phyloP scores from a whole-genome alignment of 2,888 invertebrate species.

The Mythimna vitellina region DNA sequence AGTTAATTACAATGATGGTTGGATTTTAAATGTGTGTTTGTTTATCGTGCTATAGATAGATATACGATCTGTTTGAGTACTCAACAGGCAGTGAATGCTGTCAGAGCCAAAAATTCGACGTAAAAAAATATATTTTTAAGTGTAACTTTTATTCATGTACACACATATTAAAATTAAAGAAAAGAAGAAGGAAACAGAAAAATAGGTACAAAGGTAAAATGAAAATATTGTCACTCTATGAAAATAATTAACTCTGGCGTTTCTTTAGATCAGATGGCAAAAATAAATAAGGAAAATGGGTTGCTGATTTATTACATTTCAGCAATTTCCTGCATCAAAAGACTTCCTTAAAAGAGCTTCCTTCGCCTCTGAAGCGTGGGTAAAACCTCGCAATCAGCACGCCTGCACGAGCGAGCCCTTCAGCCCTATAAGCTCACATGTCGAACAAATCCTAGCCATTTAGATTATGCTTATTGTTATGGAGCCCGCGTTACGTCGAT shows the following conservation, averaged over 20 bases:
- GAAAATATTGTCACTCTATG: constrained; percentile 5
- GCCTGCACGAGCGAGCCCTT: constrained; percentile 61
- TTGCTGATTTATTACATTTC: constrained; percentile 42
- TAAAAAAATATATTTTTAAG: no score
- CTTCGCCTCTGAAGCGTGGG: constrained; percentile 42
- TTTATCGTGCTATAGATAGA: no score
- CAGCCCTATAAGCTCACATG: constrained; percentile 68
- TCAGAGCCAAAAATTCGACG: no score
- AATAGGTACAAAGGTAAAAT: neutral
- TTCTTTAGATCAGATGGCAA: constrained; percentile 15
- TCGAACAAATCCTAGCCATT: constrained; percentile 78
- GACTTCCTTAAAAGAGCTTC: constrained; percentile 43
- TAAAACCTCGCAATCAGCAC: constrained; percentile 65
- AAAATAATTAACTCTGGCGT: constrained; percentile 27
- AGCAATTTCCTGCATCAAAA: constrained; percentile 56
- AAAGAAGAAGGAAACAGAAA: no score
- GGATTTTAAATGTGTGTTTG: no score
- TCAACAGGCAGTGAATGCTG: no score
- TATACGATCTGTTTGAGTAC: no score
- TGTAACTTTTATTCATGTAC: no score
- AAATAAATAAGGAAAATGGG: constrained; percentile 41
- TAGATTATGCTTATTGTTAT: constrained; percentile 82
- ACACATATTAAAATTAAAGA: no score
- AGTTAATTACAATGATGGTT: no score
- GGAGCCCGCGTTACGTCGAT: constrained; percentile 70